Base-by-base conservation (phyloP, 23 tunicate species). In the Pegea sp. region DNA sequence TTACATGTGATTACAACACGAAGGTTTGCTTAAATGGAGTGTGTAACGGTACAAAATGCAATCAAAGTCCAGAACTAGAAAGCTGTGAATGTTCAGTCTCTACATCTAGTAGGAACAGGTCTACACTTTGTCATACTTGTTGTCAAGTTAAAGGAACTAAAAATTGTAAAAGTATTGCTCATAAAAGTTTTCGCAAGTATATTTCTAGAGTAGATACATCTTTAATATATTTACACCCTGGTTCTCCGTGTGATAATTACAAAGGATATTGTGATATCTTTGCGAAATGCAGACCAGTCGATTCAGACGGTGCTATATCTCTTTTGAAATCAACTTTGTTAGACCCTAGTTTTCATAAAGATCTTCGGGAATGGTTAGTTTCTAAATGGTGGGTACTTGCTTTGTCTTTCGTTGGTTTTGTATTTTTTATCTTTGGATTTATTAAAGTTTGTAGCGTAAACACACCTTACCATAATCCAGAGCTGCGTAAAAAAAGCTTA, bases 181-280 rank as follows among this genome's bases (percentile, higher is more conserved):
- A n/a, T n/a, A n/a, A n/a, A n/a, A n/a, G n/a, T n/a, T n/a, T n/a
- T n/a, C n/a, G n/a, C n/a, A n/a, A n/a, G n/a, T n/a, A n/a, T n/a
- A n/a, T n/a, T n/a, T n/a, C n/a, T n/a, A n/a, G n/a, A n/a, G n/a
- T n/a, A n/a, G n/a, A n/a, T n/a, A n/a, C n/a, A n/a, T n/a, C 46
- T 16, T 61, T 69, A 0, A 76, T 75, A 33, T 57, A 55, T 58
- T 29, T 69, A 1, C 70, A 74, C 28, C 96, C 96, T 2, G 96
- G 96, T 4, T 75, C 87, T 16, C 78, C 96, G 3, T 87, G 96
- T 57, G 88, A 87, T 34, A 66, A 77, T 26, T 75, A 28, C 58
- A 65, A 75, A 80, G 96, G 96, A 4, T 87, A 87, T 42, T 87
- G 96, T 31, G 96, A 87, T 42, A 70, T 87, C 58, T 87, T 87